Evolutionary conservation across 2,888 invertebrate species (phyloP), one percentile per base, ranked within the genome.

Genomic region (Trissolcus brochymenae): DNA sequence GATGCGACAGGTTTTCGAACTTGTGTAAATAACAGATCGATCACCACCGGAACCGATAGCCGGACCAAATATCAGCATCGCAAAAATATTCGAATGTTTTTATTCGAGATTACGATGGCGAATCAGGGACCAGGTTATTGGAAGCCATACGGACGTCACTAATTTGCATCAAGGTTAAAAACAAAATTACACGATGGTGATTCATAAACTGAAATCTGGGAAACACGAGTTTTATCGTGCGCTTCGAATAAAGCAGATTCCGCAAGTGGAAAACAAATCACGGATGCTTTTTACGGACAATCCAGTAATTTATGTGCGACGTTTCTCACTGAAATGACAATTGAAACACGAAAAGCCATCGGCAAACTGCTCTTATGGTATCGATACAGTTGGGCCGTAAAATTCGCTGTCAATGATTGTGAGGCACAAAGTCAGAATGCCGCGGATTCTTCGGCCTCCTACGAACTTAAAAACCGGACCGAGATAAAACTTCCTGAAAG

Each of bases 401-500:
- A 65, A 72, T 60, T 25, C 21, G 25, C 54, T 49, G 71, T 56
- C 46, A 56, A 51, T 55, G 41, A 41, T 35, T 46, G 55, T 50
- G 35, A 50, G 62, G 46, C 51, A 64, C 41, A 60, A 55, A 57
- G 60, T n/a, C 59, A 43, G 55, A 60, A 64, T 70, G 67, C 59
- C 59, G 60, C 76, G 56, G 61, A 68, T 68, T 68, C 68, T 54
- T 25, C 29, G 25, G 41, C 60, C 76, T 66, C 70, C 71, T 66
- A 71, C 76, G 67, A 66, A 50, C 25, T 60, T 55, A 71, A 76
- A 71, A 76, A 76, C 71, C 76, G 71, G 71, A 61, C 49, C 49
- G 57, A 71, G 56, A 71, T 62, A 76, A 76, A 71, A 72, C 76
- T 76, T 72, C 71, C 76, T 76, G 2, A 46, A 11, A 60, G 71